These are phyloP conservation scores for Urosaurus nigricauda DNA, from an alignment of 2,797 vertebrate genomes.

Conservation along the genomic window DNA sequence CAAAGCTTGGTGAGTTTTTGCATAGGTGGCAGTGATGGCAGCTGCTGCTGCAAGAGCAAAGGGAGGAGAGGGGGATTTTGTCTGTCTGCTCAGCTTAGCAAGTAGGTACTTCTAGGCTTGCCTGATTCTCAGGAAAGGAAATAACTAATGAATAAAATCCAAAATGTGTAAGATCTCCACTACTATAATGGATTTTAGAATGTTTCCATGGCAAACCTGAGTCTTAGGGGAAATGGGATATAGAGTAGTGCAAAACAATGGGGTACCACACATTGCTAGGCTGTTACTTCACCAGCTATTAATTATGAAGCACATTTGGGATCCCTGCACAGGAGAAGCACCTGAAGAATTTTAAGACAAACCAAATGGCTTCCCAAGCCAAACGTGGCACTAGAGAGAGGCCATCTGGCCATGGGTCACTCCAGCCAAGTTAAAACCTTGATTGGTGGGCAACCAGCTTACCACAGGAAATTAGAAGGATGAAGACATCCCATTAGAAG, in stretches of 20 bases:
- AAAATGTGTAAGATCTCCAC: no score
- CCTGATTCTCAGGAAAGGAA: not conserved
- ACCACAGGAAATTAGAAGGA: conserved; percentile 27
- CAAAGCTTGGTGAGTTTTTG: not conserved
- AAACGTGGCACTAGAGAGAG: not conserved
- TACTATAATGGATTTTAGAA: not conserved
- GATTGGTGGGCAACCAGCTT: not conserved
- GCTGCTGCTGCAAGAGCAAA: no score
- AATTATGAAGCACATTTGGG: not conserved
- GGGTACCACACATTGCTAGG: not conserved
- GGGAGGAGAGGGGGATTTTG: no score
- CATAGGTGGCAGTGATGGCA: not conserved
- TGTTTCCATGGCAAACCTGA: no score
- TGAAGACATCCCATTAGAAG: conserved; percentile 36
- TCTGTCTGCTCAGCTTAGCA: not conserved
- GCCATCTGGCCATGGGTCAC: not conserved
- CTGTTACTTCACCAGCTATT: not conserved
- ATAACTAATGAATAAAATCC: not conserved
- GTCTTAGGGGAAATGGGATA: no score
- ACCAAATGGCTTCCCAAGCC: not conserved
- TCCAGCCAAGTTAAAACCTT: not conserved
- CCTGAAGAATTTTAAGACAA: not conserved
- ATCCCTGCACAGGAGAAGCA: not conserved
- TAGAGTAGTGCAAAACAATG: no score
- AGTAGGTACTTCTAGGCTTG: not conserved